Conservation (phyloP, 2,888 invertebrate species). For the Drosophila paramelanica region DNA sequence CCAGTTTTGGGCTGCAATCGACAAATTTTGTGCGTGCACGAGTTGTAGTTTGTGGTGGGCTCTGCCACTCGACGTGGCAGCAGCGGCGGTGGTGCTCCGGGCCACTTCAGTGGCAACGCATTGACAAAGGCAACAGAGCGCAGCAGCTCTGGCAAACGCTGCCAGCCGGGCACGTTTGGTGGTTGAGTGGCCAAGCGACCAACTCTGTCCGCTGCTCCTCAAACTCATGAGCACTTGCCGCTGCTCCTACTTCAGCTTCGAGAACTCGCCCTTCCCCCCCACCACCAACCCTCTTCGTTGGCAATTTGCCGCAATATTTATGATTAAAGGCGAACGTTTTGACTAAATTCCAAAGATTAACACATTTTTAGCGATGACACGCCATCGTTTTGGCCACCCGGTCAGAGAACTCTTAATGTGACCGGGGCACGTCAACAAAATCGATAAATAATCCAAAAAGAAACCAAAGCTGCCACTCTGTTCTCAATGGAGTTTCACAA, state of each 20-base stretch:
- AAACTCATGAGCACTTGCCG: neutral
- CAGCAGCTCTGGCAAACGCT: conserved; percentile 26
- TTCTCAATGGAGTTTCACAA: neutral
- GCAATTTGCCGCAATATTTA: conserved; percentile 56
- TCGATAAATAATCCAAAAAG: conserved; percentile 32
- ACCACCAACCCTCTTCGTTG: neutral
- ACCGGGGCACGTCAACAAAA: conserved; percentile 57
- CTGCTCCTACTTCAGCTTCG: neutral
- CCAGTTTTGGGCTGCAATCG: conserved; percentile 56
- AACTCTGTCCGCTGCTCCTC: conserved; percentile 1
- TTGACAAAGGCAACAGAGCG: conserved; percentile 54
- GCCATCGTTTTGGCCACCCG: conserved; percentile 48
- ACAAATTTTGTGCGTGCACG: conserved; percentile 68
- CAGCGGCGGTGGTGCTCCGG: conserved; percentile 5
- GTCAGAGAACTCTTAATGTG: conserved; percentile 55
- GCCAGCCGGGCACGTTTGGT: conserved; percentile 78
- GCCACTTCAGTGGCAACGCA: conserved; percentile 59
- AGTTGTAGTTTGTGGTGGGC: conserved; percentile 74
- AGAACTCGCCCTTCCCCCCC: neutral
- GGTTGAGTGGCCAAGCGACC: conserved; percentile 62
- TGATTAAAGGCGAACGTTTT: conserved; percentile 74
- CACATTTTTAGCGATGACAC: conserved; percentile 75
- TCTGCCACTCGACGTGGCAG: conserved; percentile 33
- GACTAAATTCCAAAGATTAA: conserved; percentile 75
- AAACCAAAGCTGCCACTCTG: no score